These are phyloP conservation scores for Agapostemon virescens DNA, from an alignment of 2,888 invertebrate species.

Conservation along the genomic window DNA sequence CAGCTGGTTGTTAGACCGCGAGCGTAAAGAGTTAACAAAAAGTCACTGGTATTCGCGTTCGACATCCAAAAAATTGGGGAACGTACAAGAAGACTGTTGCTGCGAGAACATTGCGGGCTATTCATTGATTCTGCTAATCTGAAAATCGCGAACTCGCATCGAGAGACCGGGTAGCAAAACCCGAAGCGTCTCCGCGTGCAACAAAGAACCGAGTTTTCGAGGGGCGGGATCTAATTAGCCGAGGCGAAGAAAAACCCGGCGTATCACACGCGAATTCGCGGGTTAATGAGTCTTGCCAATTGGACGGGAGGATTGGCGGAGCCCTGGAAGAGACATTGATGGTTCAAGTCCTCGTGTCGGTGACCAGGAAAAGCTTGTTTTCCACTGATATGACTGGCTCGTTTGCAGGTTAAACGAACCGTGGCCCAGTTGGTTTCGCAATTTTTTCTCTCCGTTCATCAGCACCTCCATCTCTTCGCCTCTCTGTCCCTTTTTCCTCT, in stretches of 20 bases:
- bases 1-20: no score
- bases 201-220: background rate
- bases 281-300: background rate
- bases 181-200: background rate
- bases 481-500: background rate
- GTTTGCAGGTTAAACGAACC: constrained; percentile 54
- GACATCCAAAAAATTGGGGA: background rate
- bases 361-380: constrained; percentile 48
- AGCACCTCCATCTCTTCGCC: background rate
- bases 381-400: constrained; percentile 39
- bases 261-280: background rate
- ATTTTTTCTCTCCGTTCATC: constrained; percentile 25
- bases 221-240: background rate
- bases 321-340: background rate
- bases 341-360: background rate
- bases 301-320: background rate
- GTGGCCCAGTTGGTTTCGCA: constrained; percentile 35
- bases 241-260: background rate
- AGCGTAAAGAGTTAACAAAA: no score
- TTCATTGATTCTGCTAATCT: background rate
- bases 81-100: background rate
- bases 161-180: background rate
- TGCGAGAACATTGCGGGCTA: background rate
- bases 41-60: background rate
- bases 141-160: background rate